These are phyloP conservation scores for Shinisaurus crocodilurus DNA, from an alignment of 2,113 vertebrate genomes.

Conservation along the genomic window DNA sequence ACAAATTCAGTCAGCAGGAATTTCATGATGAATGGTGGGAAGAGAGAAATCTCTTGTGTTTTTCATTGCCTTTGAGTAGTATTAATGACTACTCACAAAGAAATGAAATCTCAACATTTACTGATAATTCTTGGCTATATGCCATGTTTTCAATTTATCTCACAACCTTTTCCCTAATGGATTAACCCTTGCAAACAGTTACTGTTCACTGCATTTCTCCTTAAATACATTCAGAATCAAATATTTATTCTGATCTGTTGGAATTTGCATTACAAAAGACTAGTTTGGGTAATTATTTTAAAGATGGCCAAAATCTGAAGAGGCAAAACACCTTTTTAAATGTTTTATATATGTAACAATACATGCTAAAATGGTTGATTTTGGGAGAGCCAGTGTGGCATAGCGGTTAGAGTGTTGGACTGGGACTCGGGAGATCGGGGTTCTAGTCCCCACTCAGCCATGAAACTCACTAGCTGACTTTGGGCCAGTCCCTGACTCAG, in stretches of 20 bases:
- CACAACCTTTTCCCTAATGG: constrained; percentile 64
- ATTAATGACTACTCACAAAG: constrained; percentile 48
- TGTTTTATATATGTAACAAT: background rate
- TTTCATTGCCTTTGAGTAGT: constrained; percentile 44
- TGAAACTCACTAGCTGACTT: no score
- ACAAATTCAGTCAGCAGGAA: background rate
- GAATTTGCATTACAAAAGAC: constrained; percentile 51
- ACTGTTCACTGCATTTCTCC: constrained; percentile 54
- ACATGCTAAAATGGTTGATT: background rate
- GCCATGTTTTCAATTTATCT: constrained; percentile 66
- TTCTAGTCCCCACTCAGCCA: no score
- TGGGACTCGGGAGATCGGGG: no score
- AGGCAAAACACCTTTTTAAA: constrained; percentile 31
- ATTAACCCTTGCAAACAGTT: constrained; percentile 62
- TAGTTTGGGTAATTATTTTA: constrained; percentile 44
- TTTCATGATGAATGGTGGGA: constrained; percentile 13
- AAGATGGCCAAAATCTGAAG: constrained; percentile 36
- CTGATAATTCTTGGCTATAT: constrained; percentile 47
- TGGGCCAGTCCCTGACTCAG: no score
- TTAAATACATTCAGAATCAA: constrained; percentile 58
- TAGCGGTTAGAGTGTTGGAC: no score
- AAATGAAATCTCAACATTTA: constrained; percentile 51
- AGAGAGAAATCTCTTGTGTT: constrained; percentile 56
- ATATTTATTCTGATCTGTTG: constrained; percentile 61
- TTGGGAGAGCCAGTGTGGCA: no score